These are phyloP conservation scores for Cavia aperea DNA, from an alignment of 2,113 vertebrate genomes.

Conservation along the genomic window DNA sequence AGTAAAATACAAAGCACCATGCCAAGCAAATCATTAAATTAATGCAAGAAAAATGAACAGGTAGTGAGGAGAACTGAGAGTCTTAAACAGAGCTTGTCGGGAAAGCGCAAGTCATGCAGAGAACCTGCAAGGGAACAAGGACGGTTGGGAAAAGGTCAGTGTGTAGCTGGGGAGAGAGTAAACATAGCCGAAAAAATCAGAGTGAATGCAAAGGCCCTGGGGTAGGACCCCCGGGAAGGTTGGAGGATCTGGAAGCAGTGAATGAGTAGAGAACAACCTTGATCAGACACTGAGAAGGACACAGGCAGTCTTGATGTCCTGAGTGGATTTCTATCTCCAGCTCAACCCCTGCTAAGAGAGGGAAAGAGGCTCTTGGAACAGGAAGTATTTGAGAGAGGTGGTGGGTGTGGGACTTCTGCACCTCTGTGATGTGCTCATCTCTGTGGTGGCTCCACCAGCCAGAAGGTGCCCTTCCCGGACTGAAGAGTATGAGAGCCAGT, in stretches of 20 bases:
- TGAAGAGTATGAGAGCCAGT: neutral
- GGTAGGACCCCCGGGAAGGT: no score
- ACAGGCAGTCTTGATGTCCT: neutral
- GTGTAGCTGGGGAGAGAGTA: neutral
- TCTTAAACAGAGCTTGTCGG: neutral
- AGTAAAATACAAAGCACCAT: neutral
- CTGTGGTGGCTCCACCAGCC: neutral
- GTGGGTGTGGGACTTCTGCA: slow-evolving; percentile 40
- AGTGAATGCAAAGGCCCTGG: neutral
- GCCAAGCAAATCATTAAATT: neutral
- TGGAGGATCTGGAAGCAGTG: neutral
- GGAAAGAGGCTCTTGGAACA: neutral
- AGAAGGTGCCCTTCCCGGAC: neutral
- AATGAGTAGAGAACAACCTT: no score
- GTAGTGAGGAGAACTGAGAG: neutral
- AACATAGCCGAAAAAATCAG: neutral
- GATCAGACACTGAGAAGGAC: no score
- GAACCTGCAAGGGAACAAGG: neutral
- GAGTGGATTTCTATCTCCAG: neutral
- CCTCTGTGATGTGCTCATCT: slow-evolving; percentile 37
- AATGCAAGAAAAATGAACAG: neutral
- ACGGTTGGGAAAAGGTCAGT: neutral
- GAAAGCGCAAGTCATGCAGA: neutral
- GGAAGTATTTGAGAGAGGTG: slow-evolving; percentile 26
- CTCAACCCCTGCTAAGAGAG: neutral